Conservation (phyloP, 2,797 vertebrate species). For the Macropus fuliginosus region DNA sequence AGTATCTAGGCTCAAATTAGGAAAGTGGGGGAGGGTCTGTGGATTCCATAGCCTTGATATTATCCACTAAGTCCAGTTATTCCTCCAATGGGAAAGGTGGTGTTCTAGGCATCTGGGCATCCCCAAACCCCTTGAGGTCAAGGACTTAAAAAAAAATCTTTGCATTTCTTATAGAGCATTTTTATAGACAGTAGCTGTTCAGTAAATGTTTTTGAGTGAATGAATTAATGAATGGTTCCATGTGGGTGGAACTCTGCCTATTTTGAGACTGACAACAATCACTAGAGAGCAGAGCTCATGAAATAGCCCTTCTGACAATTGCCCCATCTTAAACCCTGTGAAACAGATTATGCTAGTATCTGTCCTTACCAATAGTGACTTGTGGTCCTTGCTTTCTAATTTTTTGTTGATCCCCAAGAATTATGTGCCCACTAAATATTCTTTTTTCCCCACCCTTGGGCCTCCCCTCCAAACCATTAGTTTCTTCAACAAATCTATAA, state of each 20-base stretch:
- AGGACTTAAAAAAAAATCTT: background rate
- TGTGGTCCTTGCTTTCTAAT: background rate
- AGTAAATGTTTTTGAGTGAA: background rate
- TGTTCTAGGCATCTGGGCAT: constrained; percentile 13
- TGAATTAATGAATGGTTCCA: background rate
- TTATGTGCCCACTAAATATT: background rate
- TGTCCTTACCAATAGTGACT: background rate
- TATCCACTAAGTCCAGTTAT: background rate
- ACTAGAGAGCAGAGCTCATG: background rate
- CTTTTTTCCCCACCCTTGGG: background rate
- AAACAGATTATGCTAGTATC: background rate
- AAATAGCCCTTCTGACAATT: background rate
- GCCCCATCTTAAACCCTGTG: background rate
- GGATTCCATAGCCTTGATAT: background rate
- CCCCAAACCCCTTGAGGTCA: constrained; percentile 11
- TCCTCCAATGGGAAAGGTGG: background rate
- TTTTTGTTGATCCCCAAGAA: background rate
- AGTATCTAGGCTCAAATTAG: background rate
- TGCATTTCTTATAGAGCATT: background rate
- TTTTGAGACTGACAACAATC: background rate
- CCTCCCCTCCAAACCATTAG: background rate
- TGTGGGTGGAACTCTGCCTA: background rate
- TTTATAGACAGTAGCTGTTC: background rate
- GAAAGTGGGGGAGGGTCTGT: background rate
- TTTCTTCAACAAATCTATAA: background rate